Base-by-base conservation (phyloP, 2,797 vertebrate species). In the Sebastes variabilis region DNA sequence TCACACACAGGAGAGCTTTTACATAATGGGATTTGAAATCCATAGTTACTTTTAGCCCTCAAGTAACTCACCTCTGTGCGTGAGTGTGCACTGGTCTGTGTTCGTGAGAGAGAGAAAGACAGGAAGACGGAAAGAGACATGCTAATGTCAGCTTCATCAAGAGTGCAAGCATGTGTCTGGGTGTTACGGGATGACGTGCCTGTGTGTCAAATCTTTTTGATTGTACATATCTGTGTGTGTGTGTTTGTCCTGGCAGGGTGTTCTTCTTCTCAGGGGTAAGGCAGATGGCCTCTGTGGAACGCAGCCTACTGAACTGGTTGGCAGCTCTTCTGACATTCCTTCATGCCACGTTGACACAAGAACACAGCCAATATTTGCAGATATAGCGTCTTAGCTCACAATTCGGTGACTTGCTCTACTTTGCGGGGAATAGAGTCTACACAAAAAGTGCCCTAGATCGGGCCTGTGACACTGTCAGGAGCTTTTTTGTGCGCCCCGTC, bases 1-100 rank as follows among this genome's bases (percentile, higher is more conserved):
- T 83, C 78, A 85, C 79, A 87, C 77, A 83, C 74, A 58, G 69
- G 76, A 82, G 66, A 86, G 73, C 73, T 86, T 79, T 93, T 87
- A 87, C 80, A 71, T 94, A 94, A 94, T 84, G 76, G 86, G 89
- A 93, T 94, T 92, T 87, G 42, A 87, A 87, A 91, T 80, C 83
- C 72, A 89, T 83, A 83, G 84, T 90, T 83, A 83, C 84, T 86
- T 93, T 90, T 76, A 90, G 74, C 80, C 87, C 66, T 85, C 56
- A 83, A 81, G 87, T 87, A 85, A 8, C 87, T 85, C 62, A 87
- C 84, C 88, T 90, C 65, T 79, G 65, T 82, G 60, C 29, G 7
- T 72, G 56, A 66, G 77, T 75, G 77, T 83, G 71, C 68, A 32
- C n/a, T 29, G 9, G n/a, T 73, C 80, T 74, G 52, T 56, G 69